phyloP scores from a whole-genome alignment of 2,888 invertebrate species.

The Drosophila atroscutellata region DNA sequence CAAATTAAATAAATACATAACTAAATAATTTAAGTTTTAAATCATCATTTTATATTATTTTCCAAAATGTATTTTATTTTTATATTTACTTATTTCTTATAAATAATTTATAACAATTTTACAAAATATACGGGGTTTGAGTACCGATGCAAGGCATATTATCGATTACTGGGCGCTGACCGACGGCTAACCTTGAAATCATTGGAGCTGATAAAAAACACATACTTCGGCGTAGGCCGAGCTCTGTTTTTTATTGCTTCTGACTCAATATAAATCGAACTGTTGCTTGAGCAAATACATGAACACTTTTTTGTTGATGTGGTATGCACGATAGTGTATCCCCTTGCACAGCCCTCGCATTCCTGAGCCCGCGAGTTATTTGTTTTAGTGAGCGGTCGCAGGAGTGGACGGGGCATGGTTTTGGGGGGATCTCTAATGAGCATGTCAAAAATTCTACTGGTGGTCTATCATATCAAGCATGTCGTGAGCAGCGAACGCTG shows the following conservation, averaged over 20 bases:
- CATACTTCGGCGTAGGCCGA: neutral
- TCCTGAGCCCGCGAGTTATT: conserved; percentile 69
- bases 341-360: conserved; percentile 62
- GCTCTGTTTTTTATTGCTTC: neutral
- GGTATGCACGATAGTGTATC: conserved; percentile 6
- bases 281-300: neutral
- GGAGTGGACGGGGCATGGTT: neutral
- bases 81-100: neutral
- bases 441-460: conserved; percentile 78
- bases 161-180: neutral
- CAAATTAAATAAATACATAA: neutral
- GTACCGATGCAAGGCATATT: neutral
- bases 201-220: conserved; percentile 13
- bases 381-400: conserved; percentile 48
- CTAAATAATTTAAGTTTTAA: neutral
- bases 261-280: conserved; percentile 27
- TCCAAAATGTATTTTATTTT: neutral
- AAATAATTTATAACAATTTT: neutral
- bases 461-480: conserved; percentile 36
- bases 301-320: neutral
- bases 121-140: neutral
- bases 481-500: conserved; percentile 45
- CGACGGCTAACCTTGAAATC: conserved; percentile 16
- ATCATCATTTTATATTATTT: neutral
- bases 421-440: conserved; percentile 59